Evolutionary conservation across 2,888 invertebrate species (phyloP).

Genomic region (Macrosiphum euphorbiae): DNA sequence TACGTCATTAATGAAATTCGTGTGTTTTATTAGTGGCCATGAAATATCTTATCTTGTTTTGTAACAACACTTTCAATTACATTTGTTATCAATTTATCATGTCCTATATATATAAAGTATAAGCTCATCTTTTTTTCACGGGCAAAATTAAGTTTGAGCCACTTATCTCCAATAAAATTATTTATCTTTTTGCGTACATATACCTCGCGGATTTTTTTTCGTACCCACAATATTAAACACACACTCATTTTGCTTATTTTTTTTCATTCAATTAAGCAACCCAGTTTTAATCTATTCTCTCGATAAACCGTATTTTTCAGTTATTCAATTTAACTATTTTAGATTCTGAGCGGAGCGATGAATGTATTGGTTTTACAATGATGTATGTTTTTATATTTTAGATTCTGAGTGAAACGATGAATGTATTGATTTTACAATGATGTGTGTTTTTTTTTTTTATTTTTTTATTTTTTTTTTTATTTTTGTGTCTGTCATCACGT

Average conservation of each 20-base stretch:
- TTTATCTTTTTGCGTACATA: not conserved
- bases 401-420: no score
- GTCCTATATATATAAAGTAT: not conserved
- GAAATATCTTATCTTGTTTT: conserved; percentile 29
- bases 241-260: not conserved
- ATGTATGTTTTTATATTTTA: no score
- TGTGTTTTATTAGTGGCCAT: conserved; percentile 25
- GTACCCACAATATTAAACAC: not conserved
- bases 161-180: not conserved
- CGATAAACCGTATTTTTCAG: not conserved
- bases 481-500: no score
- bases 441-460: no score
- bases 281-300: not conserved
- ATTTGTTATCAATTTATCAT: not conserved
- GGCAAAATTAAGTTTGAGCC: not conserved
- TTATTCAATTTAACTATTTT: not conserved
- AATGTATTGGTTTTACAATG: no score
- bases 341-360: no score
- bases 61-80: conserved; percentile 21
- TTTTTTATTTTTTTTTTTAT: no score
- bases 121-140: not conserved
- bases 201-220: not conserved
- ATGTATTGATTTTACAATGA: no score
- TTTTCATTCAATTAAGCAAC: not conserved
- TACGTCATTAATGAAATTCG: conserved; percentile 7